phyloP scores from a whole-genome alignment of 2,797 vertebrate genomes.

The Vireo griseus region DNA sequence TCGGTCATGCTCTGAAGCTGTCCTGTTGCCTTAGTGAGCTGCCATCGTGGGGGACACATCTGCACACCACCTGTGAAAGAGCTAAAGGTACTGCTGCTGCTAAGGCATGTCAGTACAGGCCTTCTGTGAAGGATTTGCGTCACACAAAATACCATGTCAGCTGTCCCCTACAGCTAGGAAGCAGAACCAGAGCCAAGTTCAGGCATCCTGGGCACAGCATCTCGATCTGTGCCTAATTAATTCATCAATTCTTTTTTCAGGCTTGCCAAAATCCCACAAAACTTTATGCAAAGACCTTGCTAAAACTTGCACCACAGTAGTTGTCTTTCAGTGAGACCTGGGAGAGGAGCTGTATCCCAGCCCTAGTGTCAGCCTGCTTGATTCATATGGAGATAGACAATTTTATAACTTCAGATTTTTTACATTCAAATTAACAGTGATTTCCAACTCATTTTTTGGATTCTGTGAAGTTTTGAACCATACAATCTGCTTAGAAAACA shows the following conservation, averaged over 20 bases:
- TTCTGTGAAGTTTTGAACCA: neutral
- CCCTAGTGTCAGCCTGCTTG: neutral
- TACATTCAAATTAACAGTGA: neutral
- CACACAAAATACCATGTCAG: neutral
- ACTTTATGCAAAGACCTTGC: neutral
- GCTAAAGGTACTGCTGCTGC: neutral
- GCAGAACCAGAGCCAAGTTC: neutral
- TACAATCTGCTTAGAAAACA: neutral
- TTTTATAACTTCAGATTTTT: neutral
- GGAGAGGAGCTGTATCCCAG: neutral
- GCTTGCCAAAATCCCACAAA: neutral
- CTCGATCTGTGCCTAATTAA: neutral
- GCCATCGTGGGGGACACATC: neutral
- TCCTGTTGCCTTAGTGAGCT: neutral
- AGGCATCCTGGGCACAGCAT: neutral
- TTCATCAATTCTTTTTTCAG: neutral
- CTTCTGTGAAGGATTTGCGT: neutral
- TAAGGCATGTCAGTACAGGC: neutral
- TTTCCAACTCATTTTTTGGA: neutral
- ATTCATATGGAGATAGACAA: neutral
- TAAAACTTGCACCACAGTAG: neutral
- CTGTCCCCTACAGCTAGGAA: neutral
- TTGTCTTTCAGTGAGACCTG: neutral
- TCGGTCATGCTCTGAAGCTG: neutral
- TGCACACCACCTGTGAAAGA: neutral